Base-by-base conservation (phyloP, 1,140 invertebrate species). In the Acromyrmex echinatior region DNA sequence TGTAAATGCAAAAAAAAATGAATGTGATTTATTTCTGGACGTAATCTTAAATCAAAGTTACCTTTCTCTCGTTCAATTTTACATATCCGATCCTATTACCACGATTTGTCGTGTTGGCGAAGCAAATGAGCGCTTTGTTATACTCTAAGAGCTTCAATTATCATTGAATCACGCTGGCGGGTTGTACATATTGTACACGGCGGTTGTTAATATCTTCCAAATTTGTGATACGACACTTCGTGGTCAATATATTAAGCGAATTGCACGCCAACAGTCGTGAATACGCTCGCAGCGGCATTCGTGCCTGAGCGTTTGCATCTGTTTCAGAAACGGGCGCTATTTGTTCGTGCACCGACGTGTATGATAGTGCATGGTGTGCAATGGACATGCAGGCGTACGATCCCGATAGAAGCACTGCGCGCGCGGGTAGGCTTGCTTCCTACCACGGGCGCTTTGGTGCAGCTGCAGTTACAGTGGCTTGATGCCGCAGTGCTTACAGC, bases 261-360 rank as follows among this genome's bases (percentile, higher is more conserved):
- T 74, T 62, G 56, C 56, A 60, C 39, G 51, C 39, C 80, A 28
- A 35, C 68, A n/a, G 68, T 74, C 68, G 70, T 16, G 56, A 74
- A 71, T 35, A 65, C 76, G 39, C 60, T 65, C 76, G 66, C 53
- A 58, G 31, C 78, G 56, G 56, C 21, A 62, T 74, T 74, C 56
- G 39, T 62, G 80, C 21, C 58, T 35, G 80, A 63, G 56, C 80
- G 70, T 74, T 84, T 62, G 80, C 80, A 84, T 84, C 80, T 76
- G 80, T 84, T 84, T 84, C 80, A 84, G 80, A 84, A 60, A 84
- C 71, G 56, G 58, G 18, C 49, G 80, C 80, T 84, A 84, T 84
- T 76, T 76, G 80, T 84, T 84, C 80, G 28, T 49, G 80, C 70
- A 84, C 56, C 80, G 80, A 84, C 80, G 80, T 74, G 70, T 84